Evolutionary conservation across 2,113 vertebrate species (phyloP).

Genomic region (Amphiprion ocellaris): DNA sequence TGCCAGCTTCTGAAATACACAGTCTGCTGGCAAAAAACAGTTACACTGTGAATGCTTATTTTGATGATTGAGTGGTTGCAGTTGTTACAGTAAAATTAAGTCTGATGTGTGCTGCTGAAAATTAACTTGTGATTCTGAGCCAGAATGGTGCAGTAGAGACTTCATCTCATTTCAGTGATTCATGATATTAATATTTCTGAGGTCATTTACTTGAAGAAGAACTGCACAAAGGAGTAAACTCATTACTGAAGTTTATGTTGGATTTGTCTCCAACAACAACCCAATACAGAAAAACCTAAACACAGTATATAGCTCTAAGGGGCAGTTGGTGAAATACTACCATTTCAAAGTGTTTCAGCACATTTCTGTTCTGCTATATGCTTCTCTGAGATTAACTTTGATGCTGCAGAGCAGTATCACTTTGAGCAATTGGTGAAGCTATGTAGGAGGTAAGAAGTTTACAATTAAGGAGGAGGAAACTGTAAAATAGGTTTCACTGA

Average conservation of each 20-base stretch:
- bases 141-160: background rate
- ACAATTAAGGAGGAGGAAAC: background rate
- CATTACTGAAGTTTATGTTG: background rate
- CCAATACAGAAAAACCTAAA: background rate
- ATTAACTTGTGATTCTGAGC: background rate
- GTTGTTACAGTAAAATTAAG: background rate
- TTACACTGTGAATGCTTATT: background rate
- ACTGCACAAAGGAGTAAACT: background rate
- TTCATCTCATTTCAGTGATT: constrained; percentile 7
- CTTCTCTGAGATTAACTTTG: background rate
- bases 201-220: background rate
- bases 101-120: background rate
- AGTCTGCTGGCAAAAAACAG: background rate
- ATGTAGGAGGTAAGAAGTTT: background rate
- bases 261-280: background rate
- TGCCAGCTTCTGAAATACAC: background rate
- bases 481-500: background rate
- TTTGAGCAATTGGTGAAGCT: no score
- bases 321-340: background rate
- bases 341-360: background rate
- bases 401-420: no score
- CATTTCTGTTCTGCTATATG: background rate
- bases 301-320: background rate
- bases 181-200: background rate
- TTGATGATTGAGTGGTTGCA: background rate